A percentile compares a stretch with the other conserved stretches of the same genome.
These are phyloP conservation scores for Sciurus carolinensis DNA, from an alignment of 2,797 vertebrate species.

Conservation along the genomic window DNA sequence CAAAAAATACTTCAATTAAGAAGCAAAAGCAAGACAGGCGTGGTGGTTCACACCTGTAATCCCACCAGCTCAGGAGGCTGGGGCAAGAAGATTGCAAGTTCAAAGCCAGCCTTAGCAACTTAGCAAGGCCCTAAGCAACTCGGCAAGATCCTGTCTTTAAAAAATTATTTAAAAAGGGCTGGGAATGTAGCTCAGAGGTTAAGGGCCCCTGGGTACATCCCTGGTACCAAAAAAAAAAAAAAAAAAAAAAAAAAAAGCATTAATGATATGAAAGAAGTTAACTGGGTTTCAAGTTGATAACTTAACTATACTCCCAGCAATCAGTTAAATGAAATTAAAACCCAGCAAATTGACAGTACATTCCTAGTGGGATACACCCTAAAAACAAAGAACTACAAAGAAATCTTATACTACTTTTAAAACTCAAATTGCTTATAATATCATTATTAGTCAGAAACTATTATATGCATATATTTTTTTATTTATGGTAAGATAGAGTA, in stretches of 20 bases:
- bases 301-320: not conserved
- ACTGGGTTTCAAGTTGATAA: not conserved
- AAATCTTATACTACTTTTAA: slow-evolving; percentile 51
- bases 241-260: too few species aligned
- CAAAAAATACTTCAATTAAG: slow-evolving; percentile 20
- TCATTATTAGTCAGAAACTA: not conserved
- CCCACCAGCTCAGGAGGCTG: too few species aligned
- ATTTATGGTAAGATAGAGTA: slow-evolving; percentile 14
- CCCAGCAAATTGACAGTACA: not conserved
- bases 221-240: too few species aligned
- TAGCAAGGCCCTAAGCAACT: too few species aligned
- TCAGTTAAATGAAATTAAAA: slow-evolving; percentile 53
- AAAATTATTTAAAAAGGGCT: too few species aligned
- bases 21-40: not conserved
- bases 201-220: too few species aligned
- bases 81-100: too few species aligned
- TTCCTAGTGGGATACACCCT: not conserved
- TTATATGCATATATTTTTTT: not conserved
- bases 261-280: slow-evolving; percentile 35
- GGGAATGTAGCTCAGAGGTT: too few species aligned
- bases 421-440: slow-evolving; percentile 35
- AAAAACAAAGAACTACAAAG: slow-evolving; percentile 41
- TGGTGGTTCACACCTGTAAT: too few species aligned
- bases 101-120: too few species aligned
- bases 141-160: too few species aligned